phyloP scores from a whole-genome alignment of 2,113 vertebrate species.

The Periophthalmus modestus region DNA sequence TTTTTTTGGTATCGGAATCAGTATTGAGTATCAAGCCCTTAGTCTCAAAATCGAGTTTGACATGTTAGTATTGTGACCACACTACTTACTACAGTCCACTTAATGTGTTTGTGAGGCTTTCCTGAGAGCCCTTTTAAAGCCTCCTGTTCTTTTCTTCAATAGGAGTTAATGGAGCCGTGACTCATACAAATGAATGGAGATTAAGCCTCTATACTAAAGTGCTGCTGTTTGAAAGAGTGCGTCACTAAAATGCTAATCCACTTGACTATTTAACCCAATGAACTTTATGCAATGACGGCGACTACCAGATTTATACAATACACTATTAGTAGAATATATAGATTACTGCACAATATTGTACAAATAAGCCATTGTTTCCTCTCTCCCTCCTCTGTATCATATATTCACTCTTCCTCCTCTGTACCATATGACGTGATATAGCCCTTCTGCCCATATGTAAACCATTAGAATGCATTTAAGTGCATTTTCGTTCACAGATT shows the following conservation, averaged over 20 bases:
- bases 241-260: constrained; percentile 67
- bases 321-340: too few relatives aligned
- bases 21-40: too few relatives aligned
- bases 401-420: too few relatives aligned
- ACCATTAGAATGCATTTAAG: constrained; percentile 49
- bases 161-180: constrained; percentile 18
- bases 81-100: background rate
- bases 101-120: background rate
- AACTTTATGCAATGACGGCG: constrained; percentile 3
- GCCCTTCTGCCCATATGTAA: constrained; percentile 51
- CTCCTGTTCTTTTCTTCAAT: background rate
- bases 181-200: constrained; percentile 39
- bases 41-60: too few relatives aligned
- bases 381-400: too few relatives aligned
- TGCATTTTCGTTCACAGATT: constrained; percentile 35
- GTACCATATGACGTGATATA: background rate
- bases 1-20: too few relatives aligned
- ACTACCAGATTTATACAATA: background rate
- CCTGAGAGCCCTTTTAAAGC: background rate
- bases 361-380: too few relatives aligned
- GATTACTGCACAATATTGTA: too few relatives aligned
- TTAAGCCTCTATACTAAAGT: constrained; percentile 35
- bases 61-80: too few relatives aligned
- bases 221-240: constrained; percentile 44
- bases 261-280: constrained; percentile 43